Percentiles rank a stretch among this genome's conserved stretches.
These are phyloP conservation scores for Oasisia sp. DNA, from an alignment of 2,888 invertebrate genomes.

Conservation along the genomic window DNA sequence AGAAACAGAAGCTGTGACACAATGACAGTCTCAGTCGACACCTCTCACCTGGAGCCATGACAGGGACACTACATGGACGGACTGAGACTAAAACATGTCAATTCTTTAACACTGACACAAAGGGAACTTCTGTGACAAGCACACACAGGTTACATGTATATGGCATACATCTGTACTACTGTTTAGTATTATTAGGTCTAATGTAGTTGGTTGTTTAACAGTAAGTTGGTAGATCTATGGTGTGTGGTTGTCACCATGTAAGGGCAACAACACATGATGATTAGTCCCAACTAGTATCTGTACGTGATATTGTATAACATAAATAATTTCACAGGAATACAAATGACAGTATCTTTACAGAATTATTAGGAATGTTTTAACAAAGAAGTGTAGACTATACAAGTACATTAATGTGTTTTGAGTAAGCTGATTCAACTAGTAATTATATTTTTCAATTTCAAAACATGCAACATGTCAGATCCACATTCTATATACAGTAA, in stretches of 20 bases:
- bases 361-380: background rate
- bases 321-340: background rate
- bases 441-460: background rate
- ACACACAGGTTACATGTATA: too few relatives aligned
- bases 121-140: background rate
- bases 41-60: too few relatives aligned
- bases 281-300: too few relatives aligned
- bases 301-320: background rate
- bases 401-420: background rate
- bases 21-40: background rate
- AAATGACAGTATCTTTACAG: background rate
- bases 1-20: slow-evolving; percentile 39
- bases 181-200: too few relatives aligned
- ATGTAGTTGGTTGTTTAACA: too few relatives aligned
- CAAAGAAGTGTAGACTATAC: background rate
- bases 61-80: background rate
- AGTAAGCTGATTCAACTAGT: background rate
- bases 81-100: background rate
- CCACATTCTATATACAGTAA: too few relatives aligned
- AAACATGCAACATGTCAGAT: too few relatives aligned
- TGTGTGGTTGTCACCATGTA: too few relatives aligned
- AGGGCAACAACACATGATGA: too few relatives aligned
- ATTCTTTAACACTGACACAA: background rate
- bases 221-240: too few relatives aligned
- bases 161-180: too few relatives aligned